These are phyloP conservation scores for Drosophila subobscura DNA, from an alignment of 1,140 invertebrate genomes.

Conservation along the genomic window DNA sequence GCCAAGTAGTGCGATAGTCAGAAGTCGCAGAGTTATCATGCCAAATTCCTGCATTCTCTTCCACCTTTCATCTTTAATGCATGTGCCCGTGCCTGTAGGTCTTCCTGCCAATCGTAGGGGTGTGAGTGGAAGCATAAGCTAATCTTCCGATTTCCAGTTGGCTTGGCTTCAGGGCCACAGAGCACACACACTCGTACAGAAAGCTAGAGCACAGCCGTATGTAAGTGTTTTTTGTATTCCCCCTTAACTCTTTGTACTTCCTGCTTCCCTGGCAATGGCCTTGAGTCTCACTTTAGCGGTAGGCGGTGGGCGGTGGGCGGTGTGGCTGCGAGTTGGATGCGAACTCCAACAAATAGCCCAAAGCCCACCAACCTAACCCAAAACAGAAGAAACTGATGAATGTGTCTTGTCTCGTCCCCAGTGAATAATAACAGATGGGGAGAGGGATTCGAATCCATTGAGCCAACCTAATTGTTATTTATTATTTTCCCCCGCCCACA, in stretches of 20 bases:
- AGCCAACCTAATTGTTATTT: slow-evolving; percentile 10
- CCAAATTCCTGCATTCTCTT: slow-evolving; percentile 1
- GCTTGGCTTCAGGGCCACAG: slow-evolving; percentile 71
- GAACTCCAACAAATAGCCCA: slow-evolving; percentile 11
- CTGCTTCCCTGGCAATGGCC: slow-evolving; percentile 49
- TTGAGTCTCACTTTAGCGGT: slow-evolving; percentile 32
- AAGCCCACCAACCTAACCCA: slow-evolving; percentile 53
- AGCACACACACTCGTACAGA: slow-evolving; percentile 28
- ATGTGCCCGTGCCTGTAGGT: background rate
- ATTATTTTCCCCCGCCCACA: background rate
- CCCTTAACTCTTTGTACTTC: slow-evolving; percentile 5
- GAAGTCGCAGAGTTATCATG: no score
- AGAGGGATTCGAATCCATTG: slow-evolving; percentile 4
- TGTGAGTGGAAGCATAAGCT: slow-evolving; percentile 47
- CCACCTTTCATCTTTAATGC: slow-evolving; percentile 1
- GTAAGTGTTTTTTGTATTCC: slow-evolving; percentile 61
- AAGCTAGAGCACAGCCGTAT: slow-evolving; percentile 39
- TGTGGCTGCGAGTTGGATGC: slow-evolving; percentile 8
- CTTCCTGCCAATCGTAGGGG: slow-evolving; percentile 5
- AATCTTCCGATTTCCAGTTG: slow-evolving; percentile 74
- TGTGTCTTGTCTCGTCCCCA: slow-evolving; percentile 66
- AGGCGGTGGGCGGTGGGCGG: no score
- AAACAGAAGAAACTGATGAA: slow-evolving; percentile 41
- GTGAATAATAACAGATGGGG: background rate
- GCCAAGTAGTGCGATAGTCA: background rate